phyloP scores from a whole-genome alignment of 2,888 invertebrate genomes.

The Aspidiotus rigidus region DNA sequence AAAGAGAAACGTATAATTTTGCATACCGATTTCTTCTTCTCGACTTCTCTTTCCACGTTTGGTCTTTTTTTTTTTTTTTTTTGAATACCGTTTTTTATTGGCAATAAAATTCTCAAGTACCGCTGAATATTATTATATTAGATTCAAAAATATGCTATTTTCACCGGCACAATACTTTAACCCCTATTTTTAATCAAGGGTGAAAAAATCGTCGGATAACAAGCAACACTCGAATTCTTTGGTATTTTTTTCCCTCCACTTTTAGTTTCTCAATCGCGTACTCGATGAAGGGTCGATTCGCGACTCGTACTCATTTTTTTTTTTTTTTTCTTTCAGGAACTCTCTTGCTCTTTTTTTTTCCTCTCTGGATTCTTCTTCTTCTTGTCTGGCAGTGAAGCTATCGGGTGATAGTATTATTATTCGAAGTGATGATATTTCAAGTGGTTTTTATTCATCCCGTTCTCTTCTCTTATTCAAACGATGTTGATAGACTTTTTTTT shows the following conservation, averaged over 20 bases:
- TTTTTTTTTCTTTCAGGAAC: conserved; percentile 1
- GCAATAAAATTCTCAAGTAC: conserved; percentile 32
- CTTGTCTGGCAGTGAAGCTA: neutral
- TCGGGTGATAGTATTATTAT: conserved; percentile 2
- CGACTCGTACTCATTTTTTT: conserved; percentile 4
- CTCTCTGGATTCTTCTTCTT: neutral
- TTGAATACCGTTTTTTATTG: conserved; percentile 27
- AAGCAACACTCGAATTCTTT: conserved; percentile 24
- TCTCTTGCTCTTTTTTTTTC: conserved; percentile 6
- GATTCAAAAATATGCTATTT: conserved; percentile 33
- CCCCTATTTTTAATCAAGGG: conserved; percentile 31
- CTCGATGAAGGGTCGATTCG: conserved; percentile 4
- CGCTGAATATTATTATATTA: conserved; percentile 32
- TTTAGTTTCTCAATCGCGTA: neutral
- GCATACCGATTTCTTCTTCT: too few species aligned
- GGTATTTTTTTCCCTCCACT: conserved; percentile 12
- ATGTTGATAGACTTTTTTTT: neutral
- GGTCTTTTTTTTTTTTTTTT: conserved; percentile 20
- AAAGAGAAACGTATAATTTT: too few species aligned
- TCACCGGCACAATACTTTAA: conserved; percentile 31
- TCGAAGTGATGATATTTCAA: neutral
- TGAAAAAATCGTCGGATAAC: conserved; percentile 24
- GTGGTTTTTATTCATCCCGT: neutral
- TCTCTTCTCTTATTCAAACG: too few species aligned
- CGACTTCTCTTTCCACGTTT: too few species aligned